These are phyloP conservation scores for Mesorhabditis belari DNA, from an alignment of 2,888 invertebrate genomes.

Conservation along the genomic window DNA sequence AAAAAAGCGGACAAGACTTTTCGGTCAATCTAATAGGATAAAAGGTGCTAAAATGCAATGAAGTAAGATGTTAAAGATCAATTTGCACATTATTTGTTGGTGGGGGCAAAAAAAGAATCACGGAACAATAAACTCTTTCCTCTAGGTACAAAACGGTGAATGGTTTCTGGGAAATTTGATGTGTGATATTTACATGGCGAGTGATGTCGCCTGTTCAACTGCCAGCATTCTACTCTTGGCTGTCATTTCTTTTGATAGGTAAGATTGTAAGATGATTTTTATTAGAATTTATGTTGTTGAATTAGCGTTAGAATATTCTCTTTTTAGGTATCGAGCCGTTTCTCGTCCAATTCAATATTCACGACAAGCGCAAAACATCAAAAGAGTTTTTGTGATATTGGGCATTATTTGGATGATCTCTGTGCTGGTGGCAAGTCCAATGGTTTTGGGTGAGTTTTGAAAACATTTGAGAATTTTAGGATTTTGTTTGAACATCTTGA, in stretches of 20 bases:
- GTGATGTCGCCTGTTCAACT: constrained; percentile 59
- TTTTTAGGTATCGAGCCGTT: constrained; percentile 86
- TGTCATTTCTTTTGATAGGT: constrained; percentile 59
- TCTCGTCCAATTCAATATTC: constrained; percentile 98
- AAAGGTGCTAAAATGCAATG: too few species aligned
- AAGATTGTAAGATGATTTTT: neutral
- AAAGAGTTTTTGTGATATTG: constrained; percentile 84
- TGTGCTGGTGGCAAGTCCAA: constrained; percentile 85
- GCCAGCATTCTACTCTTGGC: constrained; percentile 59
- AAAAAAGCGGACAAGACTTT: too few species aligned
- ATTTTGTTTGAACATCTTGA: too few species aligned
- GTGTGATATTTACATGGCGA: constrained; percentile 59
- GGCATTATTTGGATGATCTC: constrained; percentile 91
- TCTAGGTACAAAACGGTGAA: constrained; percentile 54
- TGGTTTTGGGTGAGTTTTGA: too few species aligned
- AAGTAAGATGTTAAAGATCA: too few species aligned
- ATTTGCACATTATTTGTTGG: too few species aligned
- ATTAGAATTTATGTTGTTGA: neutral
- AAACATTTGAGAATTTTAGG: too few species aligned
- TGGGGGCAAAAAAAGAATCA: too few species aligned
- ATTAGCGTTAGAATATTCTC: neutral
- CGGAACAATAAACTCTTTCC: constrained; percentile 2
- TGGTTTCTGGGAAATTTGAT: constrained; percentile 57
- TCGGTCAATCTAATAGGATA: too few species aligned
- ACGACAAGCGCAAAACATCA: constrained; percentile 86